A percentile compares a stretch with the other conserved stretches of the same genome.
phyloP scores from a whole-genome alignment of 2,113 vertebrate genomes.

The Nipponia nippon region DNA sequence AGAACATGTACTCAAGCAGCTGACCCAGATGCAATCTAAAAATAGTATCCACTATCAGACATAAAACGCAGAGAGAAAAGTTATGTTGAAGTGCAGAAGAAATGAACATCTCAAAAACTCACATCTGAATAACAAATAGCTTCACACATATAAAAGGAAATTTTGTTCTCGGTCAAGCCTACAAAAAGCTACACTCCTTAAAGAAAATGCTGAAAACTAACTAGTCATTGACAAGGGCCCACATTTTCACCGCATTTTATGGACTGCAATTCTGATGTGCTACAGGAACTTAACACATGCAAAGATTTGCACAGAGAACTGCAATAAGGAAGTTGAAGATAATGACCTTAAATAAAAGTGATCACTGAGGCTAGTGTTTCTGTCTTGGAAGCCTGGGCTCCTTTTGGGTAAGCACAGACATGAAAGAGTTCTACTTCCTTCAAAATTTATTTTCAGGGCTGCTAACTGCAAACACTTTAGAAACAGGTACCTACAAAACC shows the following conservation, averaged over 20 bases:
- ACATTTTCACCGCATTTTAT: background rate
- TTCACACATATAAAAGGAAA: background rate
- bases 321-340: background rate
- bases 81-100: background rate
- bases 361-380: background rate
- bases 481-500: background rate
- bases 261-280: background rate
- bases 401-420: background rate
- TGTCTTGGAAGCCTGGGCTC: background rate
- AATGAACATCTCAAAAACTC: background rate
- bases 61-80: background rate
- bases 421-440: background rate
- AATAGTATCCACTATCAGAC: background rate
- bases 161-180: background rate
- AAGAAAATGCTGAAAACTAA: background rate
- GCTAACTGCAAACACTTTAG: background rate
- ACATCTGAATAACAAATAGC: background rate
- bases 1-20: background rate
- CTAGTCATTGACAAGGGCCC: background rate
- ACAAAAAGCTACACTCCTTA: background rate
- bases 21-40: background rate
- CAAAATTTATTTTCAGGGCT: background rate
- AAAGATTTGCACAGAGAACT: background rate
- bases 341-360: background rate
- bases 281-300: rapidly evolving